Percentiles rank a stretch among this genome's conserved stretches.
These are phyloP conservation scores for Catostylus mosaicus DNA, from an alignment of 30 jellyfish, hydroid and myxozoan genomes.

Conservation along the genomic window DNA sequence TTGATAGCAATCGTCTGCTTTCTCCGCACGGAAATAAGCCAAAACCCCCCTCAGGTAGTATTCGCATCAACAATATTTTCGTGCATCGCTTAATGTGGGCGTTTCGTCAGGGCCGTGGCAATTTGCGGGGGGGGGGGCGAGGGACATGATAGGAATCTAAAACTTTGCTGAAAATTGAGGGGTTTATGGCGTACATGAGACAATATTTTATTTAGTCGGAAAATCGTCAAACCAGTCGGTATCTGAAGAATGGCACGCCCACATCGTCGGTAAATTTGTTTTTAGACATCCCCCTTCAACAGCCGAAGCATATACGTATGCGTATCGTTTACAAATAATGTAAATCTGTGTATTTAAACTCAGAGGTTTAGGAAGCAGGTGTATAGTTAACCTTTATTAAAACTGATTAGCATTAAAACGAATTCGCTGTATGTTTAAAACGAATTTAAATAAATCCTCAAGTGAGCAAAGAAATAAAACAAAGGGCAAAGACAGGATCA, in stretches of 20 bases:
- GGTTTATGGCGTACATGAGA: no score
- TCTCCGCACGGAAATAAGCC: no score
- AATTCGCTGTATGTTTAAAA: not conserved
- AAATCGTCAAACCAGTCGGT: not conserved
- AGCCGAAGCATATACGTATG: not conserved
- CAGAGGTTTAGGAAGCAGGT: not conserved
- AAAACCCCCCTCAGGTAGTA: no score
- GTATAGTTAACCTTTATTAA: not conserved
- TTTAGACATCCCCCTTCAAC: not conserved
- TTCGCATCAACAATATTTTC: no score
- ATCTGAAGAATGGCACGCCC: not conserved
- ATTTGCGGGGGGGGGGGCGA: no score
- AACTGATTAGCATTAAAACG: not conserved
- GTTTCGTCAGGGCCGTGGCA: no score
- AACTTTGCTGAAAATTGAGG: no score
- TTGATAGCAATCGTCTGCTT: no score
- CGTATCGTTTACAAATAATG: not conserved
- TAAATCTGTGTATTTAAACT: not conserved
- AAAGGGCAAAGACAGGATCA: constrained; percentile 27
- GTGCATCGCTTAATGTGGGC: no score
- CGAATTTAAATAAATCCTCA: constrained; percentile 13
- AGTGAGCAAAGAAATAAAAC: constrained; percentile 23
- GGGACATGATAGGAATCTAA: no score
- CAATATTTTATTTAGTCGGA: not conserved
- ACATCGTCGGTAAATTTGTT: no score